Percentiles rank a stretch among this genome's conserved stretches.
Evolutionary conservation across 2,113 vertebrate genomes (phyloP).

Genomic region (Thalassoma bifasciatum): DNA sequence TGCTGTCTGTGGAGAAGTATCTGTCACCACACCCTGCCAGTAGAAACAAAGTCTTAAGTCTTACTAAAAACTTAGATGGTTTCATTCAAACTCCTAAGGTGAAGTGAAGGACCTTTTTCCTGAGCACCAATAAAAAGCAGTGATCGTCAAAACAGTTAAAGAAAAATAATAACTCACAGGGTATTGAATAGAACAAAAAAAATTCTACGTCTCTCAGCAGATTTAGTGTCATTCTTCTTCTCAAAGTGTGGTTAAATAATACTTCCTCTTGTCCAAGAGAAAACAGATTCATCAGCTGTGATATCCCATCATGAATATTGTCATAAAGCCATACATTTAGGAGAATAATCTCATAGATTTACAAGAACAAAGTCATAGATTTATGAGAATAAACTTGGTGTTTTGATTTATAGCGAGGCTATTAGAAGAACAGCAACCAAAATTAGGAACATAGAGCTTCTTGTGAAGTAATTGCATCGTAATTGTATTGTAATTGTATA

Average conservation of each 20-base stretch:
- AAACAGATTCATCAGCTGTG: background rate
- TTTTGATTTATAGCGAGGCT: no score
- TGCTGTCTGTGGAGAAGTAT: slow-evolving; percentile 93
- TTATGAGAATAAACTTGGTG: no score
- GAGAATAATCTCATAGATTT: no score
- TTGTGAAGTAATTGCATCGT: no score
- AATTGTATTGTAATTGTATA: no score
- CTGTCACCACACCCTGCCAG: slow-evolving; percentile 93
- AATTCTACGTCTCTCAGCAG: background rate
- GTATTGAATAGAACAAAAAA: background rate
- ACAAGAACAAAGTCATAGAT: no score
- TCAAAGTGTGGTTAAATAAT: slow-evolving; percentile 2
- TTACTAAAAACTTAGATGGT: background rate
- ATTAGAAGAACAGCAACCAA: no score
- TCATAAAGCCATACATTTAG: no score
- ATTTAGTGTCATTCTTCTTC: background rate
- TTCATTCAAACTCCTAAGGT: background rate
- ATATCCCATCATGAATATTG: background rate
- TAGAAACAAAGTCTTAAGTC: slow-evolving; percentile 16
- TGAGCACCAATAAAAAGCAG: background rate
- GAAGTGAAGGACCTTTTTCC: background rate
- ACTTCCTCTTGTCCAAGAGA: background rate
- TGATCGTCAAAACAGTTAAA: background rate
- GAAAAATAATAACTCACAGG: background rate
- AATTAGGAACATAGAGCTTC: no score